phyloP scores from a whole-genome alignment of 1,140 invertebrate species.

The Limonius californicus region DNA sequence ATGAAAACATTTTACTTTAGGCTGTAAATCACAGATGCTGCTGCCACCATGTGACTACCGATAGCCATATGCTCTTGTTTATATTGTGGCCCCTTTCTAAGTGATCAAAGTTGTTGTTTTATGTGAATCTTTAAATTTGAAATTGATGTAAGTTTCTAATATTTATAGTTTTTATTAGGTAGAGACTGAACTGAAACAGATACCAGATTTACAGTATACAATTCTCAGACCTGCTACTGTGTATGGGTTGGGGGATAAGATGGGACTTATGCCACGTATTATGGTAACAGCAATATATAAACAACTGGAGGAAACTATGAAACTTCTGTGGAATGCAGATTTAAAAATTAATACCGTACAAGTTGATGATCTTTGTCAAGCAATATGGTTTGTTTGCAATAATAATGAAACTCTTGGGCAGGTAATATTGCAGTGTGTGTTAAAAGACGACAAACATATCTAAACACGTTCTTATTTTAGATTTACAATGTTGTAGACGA shows the following conservation, averaged over 20 bases:
- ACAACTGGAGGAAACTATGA: slow-evolving; percentile 85
- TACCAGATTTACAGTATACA: slow-evolving; percentile 69
- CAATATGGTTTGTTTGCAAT: slow-evolving; percentile 67
- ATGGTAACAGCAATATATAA: slow-evolving; percentile 85
- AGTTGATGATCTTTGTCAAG: slow-evolving; percentile 75
- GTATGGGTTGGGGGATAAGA: slow-evolving; percentile 80
- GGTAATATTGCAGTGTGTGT: slow-evolving; percentile 17
- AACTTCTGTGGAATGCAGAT: slow-evolving; percentile 81
- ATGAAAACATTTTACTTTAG: too few relatives aligned
- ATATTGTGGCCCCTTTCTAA: too few relatives aligned
- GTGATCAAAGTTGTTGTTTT: too few relatives aligned
- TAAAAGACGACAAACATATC: background rate
- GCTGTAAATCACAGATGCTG: too few relatives aligned
- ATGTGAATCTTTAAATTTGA: too few relatives aligned
- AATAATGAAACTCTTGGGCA: slow-evolving; percentile 49
- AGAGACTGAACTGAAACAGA: slow-evolving; percentile 69
- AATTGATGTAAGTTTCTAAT: too few relatives aligned
- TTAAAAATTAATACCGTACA: slow-evolving; percentile 86
- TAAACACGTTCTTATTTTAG: slow-evolving; percentile 44
- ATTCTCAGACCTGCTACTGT: slow-evolving; percentile 81
- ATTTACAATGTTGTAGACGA: slow-evolving; percentile 82
- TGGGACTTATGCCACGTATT: slow-evolving; percentile 75
- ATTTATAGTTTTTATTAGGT: slow-evolving; percentile 58
- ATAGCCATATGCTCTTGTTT: too few relatives aligned
- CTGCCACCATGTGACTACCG: too few relatives aligned